These are phyloP conservation scores for Indri indri DNA, from an alignment of 2,113 vertebrate species.

Conservation along the genomic window DNA sequence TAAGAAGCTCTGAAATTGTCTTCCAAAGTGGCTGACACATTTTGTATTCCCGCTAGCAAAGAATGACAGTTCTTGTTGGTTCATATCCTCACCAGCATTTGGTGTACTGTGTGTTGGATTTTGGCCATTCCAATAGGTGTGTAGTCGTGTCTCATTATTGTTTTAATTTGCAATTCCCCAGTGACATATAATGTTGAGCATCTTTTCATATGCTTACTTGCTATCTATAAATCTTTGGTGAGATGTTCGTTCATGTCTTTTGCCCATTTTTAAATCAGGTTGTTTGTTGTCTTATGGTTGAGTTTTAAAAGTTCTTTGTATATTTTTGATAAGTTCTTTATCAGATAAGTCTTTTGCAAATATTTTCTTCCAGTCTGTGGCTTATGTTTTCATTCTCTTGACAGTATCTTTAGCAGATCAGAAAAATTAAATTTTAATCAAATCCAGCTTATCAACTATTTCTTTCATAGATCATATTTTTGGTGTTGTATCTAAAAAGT, in stretches of 20 bases:
- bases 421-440: neutral
- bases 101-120: neutral
- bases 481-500: neutral
- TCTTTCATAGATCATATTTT: neutral
- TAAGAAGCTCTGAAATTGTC: neutral
- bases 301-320: neutral
- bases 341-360: neutral
- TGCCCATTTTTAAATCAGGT: neutral
- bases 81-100: neutral
- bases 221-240: neutral
- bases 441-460: neutral
- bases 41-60: neutral
- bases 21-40: neutral
- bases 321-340: slow-evolving; percentile 19
- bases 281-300: neutral
- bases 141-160: neutral
- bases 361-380: neutral
- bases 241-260: neutral
- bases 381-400: neutral
- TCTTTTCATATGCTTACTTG: neutral
- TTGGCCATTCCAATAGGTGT: neutral
- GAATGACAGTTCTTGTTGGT: neutral
- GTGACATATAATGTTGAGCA: neutral
- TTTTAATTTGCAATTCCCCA: slow-evolving; percentile 14
- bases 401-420: neutral